Percentiles rank a stretch among this genome's conserved stretches.
These are phyloP conservation scores for Sebastes reedi DNA, from an alignment of 2,797 vertebrate genomes.

Conservation along the genomic window DNA sequence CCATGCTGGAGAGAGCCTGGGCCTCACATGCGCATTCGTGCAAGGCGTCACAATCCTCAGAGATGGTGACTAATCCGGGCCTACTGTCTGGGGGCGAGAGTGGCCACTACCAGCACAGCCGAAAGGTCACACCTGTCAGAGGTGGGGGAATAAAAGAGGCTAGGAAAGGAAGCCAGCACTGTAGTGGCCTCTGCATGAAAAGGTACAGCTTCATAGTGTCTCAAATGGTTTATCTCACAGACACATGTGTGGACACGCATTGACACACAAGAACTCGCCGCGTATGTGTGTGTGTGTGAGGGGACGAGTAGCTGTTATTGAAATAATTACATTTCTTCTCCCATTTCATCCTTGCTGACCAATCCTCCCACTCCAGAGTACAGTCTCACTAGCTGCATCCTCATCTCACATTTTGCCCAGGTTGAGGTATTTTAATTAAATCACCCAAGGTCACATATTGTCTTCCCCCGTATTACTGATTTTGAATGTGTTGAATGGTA, in stretches of 20 bases:
- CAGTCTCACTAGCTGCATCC: background rate
- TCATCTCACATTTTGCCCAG: conserved; percentile 15
- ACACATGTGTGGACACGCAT: background rate
- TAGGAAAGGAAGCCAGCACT: conserved; percentile 45
- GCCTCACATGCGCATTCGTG: conserved; percentile 67
- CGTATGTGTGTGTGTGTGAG: background rate
- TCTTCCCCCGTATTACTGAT: background rate
- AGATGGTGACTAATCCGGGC: conserved; percentile 78
- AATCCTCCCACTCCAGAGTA: background rate
- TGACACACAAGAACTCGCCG: background rate
- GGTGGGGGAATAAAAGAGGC: conserved; percentile 36
- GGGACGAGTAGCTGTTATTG: background rate
- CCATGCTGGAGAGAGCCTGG: conserved; percentile 69
- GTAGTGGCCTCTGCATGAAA: conserved; percentile 46
- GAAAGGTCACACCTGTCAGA: conserved; percentile 84
- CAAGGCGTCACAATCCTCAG: conserved; percentile 66
- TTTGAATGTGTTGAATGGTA: conserved; percentile 24
- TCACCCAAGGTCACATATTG: conserved; percentile 28
- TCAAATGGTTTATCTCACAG: conserved; percentile 27
- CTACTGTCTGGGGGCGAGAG: conserved; percentile 69
- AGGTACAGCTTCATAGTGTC: conserved; percentile 37
- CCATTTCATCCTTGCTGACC: conserved; percentile 12
- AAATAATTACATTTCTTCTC: conserved; percentile 39
- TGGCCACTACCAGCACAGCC: conserved; percentile 62
- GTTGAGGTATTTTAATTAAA: conserved; percentile 41